Conservation (phyloP, 2,888 invertebrate genomes). For the Ormyrus labotus region DNA sequence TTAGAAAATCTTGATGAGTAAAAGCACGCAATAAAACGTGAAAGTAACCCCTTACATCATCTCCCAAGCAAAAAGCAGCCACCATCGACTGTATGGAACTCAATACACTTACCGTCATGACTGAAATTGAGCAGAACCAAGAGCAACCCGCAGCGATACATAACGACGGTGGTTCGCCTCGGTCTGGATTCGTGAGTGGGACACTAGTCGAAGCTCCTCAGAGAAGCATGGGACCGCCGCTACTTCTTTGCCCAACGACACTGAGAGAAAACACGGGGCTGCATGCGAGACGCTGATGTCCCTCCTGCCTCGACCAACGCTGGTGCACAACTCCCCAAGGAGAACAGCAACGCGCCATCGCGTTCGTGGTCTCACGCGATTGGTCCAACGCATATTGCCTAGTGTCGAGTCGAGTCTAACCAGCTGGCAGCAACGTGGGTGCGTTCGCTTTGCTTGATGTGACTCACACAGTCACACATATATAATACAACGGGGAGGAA, state of each 20-base stretch:
- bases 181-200: no score
- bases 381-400: constrained; percentile 74
- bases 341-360: constrained; percentile 48
- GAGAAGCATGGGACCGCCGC: no score
- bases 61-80: no score
- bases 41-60: neutral
- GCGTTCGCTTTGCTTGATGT: neutral
- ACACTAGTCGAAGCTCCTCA: no score
- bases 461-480: neutral
- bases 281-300: neutral
- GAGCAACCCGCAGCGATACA: constrained; percentile 70
- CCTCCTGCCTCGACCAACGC: neutral
- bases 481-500: neutral
- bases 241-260: no score
- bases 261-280: no score
- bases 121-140: constrained; percentile 70
- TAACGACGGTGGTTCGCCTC: constrained; percentile 58
- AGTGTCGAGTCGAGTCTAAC: constrained; percentile 45
- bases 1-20: constrained; percentile 26
- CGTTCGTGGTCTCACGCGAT: constrained; percentile 76
- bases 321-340: neutral
- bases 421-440: constrained; percentile 49
- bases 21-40: neutral
- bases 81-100: no score
- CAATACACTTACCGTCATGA: constrained; percentile 65